Evolutionary conservation across 2,888 invertebrate species (phyloP).

Genomic region (Galerucella nymphaeae): DNA sequence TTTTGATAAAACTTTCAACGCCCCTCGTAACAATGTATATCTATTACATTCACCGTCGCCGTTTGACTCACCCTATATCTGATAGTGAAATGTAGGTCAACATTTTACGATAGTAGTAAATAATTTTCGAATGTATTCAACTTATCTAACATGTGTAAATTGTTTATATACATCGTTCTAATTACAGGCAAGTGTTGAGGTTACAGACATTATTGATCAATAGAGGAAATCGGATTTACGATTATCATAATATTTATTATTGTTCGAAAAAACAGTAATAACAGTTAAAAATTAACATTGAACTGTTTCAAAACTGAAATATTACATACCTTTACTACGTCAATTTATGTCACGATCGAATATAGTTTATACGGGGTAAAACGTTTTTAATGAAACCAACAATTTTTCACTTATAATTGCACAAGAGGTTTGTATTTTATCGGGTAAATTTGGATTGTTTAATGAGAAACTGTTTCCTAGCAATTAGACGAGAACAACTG

Average conservation of each 20-base stretch:
- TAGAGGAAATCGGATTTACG: conserved; percentile 13
- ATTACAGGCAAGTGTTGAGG: conserved; percentile 20
- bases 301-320: neutral
- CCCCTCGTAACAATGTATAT: conserved; percentile 2
- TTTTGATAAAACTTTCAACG: neutral
- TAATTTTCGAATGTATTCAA: conserved; percentile 39
- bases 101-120: conserved; percentile 33
- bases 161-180: conserved; percentile 29
- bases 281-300: conserved; percentile 1
- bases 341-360: neutral
- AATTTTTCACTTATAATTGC: too few species aligned
- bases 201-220: conserved; percentile 17
- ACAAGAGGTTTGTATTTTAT: too few species aligned
- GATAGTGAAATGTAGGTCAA: conserved; percentile 31
- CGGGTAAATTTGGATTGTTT: too few species aligned
- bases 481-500: too few species aligned
- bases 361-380: neutral
- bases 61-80: conserved; percentile 18
- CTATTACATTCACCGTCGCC: neutral
- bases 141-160: conserved; percentile 28
- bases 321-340: neutral
- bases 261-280: neutral
- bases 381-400: neutral
- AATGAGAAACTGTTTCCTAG: too few species aligned
- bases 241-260: conserved; percentile 5